These are phyloP conservation scores for Onychomys torridus DNA, from an alignment of 2,797 vertebrate species.

Conservation along the genomic window DNA sequence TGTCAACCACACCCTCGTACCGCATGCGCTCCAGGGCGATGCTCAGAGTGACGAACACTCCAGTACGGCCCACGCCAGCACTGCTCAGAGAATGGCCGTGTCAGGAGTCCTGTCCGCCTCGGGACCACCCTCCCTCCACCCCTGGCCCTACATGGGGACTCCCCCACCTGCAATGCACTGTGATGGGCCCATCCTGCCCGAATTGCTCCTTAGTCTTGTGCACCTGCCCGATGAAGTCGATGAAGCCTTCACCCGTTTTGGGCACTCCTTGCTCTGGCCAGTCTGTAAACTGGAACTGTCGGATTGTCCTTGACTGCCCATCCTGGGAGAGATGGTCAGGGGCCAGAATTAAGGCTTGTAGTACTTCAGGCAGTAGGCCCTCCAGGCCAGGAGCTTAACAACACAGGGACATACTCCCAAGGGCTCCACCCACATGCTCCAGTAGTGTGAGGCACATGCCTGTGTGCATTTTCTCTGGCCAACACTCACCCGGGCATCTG, in stretches of 20 bases:
- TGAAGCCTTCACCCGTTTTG: conserved; percentile 97
- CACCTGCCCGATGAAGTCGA: conserved; percentile 98
- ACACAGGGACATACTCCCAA: fast-evolving
- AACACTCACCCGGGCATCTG: conserved; percentile 94
- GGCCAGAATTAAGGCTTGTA: not conserved
- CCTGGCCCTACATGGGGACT: fast-evolving
- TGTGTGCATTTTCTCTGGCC: not conserved
- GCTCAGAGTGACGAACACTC: conserved; percentile 97
- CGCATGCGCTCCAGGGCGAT: conserved; percentile 98
- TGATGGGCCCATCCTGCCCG: conserved; percentile 98
- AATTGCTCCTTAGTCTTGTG: conserved; percentile 99
- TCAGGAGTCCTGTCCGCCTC: not conserved
- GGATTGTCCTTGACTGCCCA: conserved; percentile 97
- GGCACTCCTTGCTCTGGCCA: conserved; percentile 99
- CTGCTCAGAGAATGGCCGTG: conserved; percentile 82
- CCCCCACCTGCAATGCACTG: conserved; percentile 97
- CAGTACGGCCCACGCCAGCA: conserved; percentile 97
- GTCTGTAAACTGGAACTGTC: conserved; percentile 99
- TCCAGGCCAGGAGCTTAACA: not conserved
- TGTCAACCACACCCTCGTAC: conserved; percentile 96
- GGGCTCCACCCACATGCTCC: not conserved
- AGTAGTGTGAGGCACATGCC: fast-evolving
- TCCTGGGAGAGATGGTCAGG: conserved; percentile 87
- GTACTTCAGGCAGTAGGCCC: not conserved
- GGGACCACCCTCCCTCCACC: not conserved